Evolutionary conservation across 1,140 invertebrate species (phyloP).

Genomic region (Archegozetes longisetosus): DNA sequence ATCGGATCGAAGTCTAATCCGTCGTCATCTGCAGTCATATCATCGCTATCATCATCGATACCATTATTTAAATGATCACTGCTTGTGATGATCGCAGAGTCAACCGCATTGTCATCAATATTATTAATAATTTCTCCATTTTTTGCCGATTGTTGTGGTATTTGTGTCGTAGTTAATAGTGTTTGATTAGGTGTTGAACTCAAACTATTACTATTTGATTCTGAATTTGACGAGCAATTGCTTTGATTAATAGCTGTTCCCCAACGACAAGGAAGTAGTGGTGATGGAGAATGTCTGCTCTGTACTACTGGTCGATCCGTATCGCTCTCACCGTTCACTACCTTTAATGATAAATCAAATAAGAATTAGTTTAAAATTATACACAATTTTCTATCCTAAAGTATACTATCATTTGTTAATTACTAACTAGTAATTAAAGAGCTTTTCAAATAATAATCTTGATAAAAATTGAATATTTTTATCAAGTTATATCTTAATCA

Average conservation of each 20-base stretch:
- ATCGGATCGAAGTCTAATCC: conserved; percentile 20
- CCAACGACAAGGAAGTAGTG: background rate
- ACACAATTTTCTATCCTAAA: no score
- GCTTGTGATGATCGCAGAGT: background rate
- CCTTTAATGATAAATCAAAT: no score
- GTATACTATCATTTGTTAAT: no score
- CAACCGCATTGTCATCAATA: background rate
- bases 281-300: no score
- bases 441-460: no score
- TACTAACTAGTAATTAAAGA: no score
- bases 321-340: background rate
- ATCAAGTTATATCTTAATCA: no score
- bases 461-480: no score
- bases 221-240: background rate
- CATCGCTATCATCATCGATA: background rate
- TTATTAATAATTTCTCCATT: background rate
- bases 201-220: background rate
- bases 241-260: background rate
- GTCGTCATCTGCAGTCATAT: conserved; percentile 12
- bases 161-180: background rate
- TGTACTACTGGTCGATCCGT: background rate
- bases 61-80: background rate
- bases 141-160: background rate
- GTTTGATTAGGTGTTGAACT: conserved; percentile 8
- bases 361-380: no score